Conservation (phyloP, 2,797 vertebrate species). For the Alectoris magna region DNA sequence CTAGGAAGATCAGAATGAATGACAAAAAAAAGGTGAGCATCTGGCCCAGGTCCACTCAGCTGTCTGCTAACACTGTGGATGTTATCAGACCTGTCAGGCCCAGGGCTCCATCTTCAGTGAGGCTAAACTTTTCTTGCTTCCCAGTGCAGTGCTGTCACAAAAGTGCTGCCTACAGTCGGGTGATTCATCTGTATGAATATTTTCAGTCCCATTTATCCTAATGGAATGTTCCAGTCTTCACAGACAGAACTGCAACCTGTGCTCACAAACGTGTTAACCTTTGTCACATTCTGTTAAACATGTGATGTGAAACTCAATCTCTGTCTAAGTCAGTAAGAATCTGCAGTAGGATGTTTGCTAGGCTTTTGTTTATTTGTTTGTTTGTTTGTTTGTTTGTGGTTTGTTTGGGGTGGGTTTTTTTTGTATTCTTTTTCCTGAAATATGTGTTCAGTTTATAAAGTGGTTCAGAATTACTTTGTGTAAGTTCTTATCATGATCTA, state of each 20-base stretch:
- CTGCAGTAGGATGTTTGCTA: not conserved
- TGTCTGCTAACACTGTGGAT: not conserved
- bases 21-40: not conserved
- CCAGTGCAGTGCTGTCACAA: not conserved
- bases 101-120: not conserved
- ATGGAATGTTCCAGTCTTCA: not conserved
- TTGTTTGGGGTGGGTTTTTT: not conserved
- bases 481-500: not conserved
- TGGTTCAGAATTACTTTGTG: not conserved
- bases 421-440: not conserved
- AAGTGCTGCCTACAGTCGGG: not conserved
- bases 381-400: not conserved
- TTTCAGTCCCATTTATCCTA: not conserved
- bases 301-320: not conserved
- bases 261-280: not conserved
- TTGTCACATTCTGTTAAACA: not conserved
- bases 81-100: not conserved
- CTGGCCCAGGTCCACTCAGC: accelerated
- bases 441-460: not conserved
- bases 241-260: not conserved
- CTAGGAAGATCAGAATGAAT: not conserved
- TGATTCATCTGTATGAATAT: not conserved
- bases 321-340: not conserved
- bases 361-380: not conserved
- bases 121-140: not conserved